Percentiles rank a stretch among this genome's conserved stretches.
phyloP scores from a whole-genome alignment of 2,797 vertebrate genomes.

The Tragopan temminckii region DNA sequence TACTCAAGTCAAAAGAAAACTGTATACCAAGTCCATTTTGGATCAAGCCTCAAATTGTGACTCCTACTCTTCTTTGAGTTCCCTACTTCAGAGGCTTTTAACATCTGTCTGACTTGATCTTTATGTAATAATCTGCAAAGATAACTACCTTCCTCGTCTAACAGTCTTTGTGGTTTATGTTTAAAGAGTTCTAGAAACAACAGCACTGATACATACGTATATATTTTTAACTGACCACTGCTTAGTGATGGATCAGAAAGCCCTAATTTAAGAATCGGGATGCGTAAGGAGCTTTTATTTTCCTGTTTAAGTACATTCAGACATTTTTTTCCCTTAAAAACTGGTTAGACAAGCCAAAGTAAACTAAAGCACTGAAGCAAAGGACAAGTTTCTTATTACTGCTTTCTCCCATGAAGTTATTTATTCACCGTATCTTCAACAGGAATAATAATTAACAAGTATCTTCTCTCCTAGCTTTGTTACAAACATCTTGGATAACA shows the following conservation, averaged over 20 bases:
- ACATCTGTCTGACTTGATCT: not conserved
- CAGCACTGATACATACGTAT: not conserved
- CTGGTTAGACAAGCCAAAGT: not conserved
- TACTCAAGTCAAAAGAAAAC: not conserved
- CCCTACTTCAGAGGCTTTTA: not conserved
- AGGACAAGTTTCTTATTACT: not conserved
- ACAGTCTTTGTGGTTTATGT: not conserved
- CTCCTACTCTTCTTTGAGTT: not conserved
- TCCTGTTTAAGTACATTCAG: not conserved
- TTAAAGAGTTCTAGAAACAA: not conserved
- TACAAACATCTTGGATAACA: slow-evolving; percentile 35
- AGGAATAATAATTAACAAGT: slow-evolving; percentile 31
- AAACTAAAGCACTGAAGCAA: not conserved
- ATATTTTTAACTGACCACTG: not conserved
- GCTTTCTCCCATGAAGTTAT: not conserved
- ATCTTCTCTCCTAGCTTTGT: slow-evolving; percentile 1
- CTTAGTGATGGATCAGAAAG: not conserved
- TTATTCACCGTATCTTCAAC: not conserved
- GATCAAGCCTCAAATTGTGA: not conserved
- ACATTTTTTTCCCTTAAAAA: not conserved
- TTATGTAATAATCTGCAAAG: not conserved
- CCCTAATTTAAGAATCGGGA: not conserved
- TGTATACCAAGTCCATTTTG: not conserved
- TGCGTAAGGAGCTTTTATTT: not conserved
- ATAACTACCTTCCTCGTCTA: not conserved